Evolutionary conservation across 1,140 invertebrate species (phyloP), one percentile per base, ranked within the genome.

Genomic region (Thalassaphorura encarpata): DNA sequence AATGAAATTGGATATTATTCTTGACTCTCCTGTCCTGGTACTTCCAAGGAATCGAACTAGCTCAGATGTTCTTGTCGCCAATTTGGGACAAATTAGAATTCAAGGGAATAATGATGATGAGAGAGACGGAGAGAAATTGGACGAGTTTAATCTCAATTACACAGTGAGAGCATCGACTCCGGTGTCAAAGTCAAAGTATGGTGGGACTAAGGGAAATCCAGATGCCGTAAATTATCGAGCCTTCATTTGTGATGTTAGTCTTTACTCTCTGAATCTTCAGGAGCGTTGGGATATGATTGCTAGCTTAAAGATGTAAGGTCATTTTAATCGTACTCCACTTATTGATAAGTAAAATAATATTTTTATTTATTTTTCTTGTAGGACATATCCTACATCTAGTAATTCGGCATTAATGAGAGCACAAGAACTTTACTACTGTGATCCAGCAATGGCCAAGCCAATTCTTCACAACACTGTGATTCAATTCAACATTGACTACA

Each of bases 11-110:
- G 72, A 86, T 72, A 75, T 93, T 51, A 77, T 88, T 40, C 73
- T 96, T 47, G 86, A 92, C 67, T 92, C 87, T 56, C 93, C 93
- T 1, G 87, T 96, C 24, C 77, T 96, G 43, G 83, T 95, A 27
- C 71, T 96, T 43, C 91, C 92, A 0, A 75, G 85, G 51, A 79
- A 80, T 6, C 77, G 81, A n/a, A 77, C 77, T 26, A 92, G 88
- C 71, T 66, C 79, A 18, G 80, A 91, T 67, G 89, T 95, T 21
- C 79, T 95, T 47, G 86, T 96, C 16, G 88, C 87, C n/a, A 89
- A 94, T 75, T 77, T 97, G 45, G 93, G 93, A 28, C 84, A 87
- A 67, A 95, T 96, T 67, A 81, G 80, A 23, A 73, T 92, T 2
- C 68, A 66, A 52, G 67, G 65, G 47, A 73, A 73, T 39, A 51